phyloP scores from a whole-genome alignment of 2,113 vertebrate species.

The Rhizomys pruinosus region DNA sequence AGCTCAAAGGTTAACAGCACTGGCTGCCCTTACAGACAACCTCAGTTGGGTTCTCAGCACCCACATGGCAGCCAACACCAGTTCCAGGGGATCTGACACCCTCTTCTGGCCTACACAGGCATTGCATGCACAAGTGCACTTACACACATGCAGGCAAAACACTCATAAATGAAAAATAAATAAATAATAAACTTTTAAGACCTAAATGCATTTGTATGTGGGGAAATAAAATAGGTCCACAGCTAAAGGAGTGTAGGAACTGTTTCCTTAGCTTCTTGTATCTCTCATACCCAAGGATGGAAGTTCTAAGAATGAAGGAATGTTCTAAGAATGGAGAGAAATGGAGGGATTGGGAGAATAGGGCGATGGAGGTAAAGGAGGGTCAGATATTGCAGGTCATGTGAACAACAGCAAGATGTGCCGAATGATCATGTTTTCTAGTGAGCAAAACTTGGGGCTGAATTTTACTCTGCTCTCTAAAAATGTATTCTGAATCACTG shows the following conservation, averaged over 20 bases:
- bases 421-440: not conserved
- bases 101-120: no score
- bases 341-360: not conserved
- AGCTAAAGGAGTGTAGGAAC: not conserved
- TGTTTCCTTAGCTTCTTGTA: not conserved
- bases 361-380: not conserved
- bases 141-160: no score
- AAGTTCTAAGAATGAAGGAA: not conserved
- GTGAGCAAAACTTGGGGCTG: not conserved
- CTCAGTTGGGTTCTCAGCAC: no score
- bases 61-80: no score
- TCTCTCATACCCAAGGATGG: not conserved
- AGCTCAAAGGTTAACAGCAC: no score
- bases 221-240: not conserved
- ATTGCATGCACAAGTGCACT: no score
- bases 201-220: no score
- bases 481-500: not conserved
- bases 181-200: no score
- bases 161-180: no score
- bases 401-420: not conserved
- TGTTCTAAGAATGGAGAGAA: not conserved
- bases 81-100: no score
- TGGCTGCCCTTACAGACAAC: no score
- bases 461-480: not conserved
- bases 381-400: not conserved